These are phyloP conservation scores for Gyrodactylus bullatarudis DNA, from an alignment of 1,140 invertebrate genomes.

Conservation along the genomic window DNA sequence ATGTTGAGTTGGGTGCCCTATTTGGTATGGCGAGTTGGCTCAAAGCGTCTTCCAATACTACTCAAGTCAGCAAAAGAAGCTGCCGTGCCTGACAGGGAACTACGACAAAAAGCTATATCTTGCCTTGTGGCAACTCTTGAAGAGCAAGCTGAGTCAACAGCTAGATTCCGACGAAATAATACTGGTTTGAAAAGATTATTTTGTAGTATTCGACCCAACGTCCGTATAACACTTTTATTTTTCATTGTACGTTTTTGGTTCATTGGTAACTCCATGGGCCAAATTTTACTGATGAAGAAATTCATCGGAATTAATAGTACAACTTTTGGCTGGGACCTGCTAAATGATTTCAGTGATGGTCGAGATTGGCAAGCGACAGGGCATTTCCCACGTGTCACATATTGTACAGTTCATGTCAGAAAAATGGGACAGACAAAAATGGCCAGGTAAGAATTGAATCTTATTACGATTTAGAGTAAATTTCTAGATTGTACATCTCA, in stretches of 20 bases:
- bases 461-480: too few relatives aligned
- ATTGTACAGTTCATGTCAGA: conserved; percentile 2
- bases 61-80: not conserved
- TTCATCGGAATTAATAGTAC: conserved; percentile 4
- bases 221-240: conserved; percentile 3
- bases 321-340: not conserved
- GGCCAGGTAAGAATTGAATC: conserved; percentile 3
- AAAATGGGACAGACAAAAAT: conserved; percentile 4
- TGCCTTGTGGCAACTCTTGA: conserved; percentile 7
- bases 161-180: not conserved
- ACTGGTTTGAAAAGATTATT: not conserved
- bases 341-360: not conserved
- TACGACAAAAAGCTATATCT: conserved; percentile 2
- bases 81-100: not conserved
- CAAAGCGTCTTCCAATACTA: conserved; percentile 5
- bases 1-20: conserved; percentile 4
- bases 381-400: conserved; percentile 6
- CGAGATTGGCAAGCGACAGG: not conserved
- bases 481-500: too few relatives aligned
- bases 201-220: not conserved
- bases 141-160: conserved; percentile 5
- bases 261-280: conserved; percentile 3
- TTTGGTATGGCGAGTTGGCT: conserved; percentile 6
- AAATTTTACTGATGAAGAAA: conserved; percentile 5
- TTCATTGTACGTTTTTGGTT: conserved; percentile 1